Evolutionary conservation across 53 echinoderm and acorn worm genomes (phyloP).

Genomic region (Hippasteria phrygiana): DNA sequence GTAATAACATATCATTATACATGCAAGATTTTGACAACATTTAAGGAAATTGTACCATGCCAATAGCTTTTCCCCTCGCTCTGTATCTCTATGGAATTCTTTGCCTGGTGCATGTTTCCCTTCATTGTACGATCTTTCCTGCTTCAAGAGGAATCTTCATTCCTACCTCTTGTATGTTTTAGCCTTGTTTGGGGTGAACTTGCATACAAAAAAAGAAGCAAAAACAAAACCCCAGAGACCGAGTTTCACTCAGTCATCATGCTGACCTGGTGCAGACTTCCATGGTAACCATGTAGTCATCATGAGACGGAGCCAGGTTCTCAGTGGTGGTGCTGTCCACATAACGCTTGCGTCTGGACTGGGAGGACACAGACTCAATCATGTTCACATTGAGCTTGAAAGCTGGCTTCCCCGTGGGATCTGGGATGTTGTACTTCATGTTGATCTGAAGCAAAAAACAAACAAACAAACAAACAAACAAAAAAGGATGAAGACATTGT

Average conservation of each 20-base stretch:
- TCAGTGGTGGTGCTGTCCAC: constrained; percentile 44
- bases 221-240: no score
- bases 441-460: constrained; percentile 74
- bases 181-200: no score
- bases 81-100: no score
- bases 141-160: no score
- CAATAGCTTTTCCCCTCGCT: no score
- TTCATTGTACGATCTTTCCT: no score
- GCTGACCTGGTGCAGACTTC: constrained; percentile 88
- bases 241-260: not conserved
- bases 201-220: no score
- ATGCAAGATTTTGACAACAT: no score
- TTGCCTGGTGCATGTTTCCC: no score
- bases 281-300: constrained; percentile 74
- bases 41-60: no score
- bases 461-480: not conserved
- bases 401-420: constrained; percentile 87
- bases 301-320: constrained; percentile 35
- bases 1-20: no score
- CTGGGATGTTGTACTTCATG: constrained; percentile 94
- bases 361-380: constrained; percentile 58
- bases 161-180: no score
- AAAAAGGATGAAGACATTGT: not conserved
- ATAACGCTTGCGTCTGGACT: constrained; percentile 42
- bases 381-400: constrained; percentile 90